A percentile compares a stretch with the other conserved stretches of the same genome.
phyloP scores from a whole-genome alignment of 2,797 vertebrate species.

The Zenarchopterus dispar region DNA sequence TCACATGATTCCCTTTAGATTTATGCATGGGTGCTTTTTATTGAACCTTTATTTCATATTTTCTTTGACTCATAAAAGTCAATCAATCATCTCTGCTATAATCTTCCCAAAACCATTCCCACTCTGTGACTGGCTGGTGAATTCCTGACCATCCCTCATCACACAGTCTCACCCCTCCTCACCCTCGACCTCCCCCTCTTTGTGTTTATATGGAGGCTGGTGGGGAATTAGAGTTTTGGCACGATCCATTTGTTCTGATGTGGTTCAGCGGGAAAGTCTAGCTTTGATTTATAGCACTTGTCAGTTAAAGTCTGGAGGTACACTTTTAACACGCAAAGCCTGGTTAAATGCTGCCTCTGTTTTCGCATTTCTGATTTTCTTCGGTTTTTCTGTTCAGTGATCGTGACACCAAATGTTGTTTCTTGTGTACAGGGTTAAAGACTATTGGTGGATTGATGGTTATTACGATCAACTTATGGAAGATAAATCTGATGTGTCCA shows the following conservation, averaged over 20 bases:
- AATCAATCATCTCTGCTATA: slow-evolving; percentile 52
- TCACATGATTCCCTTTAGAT: slow-evolving; percentile 2
- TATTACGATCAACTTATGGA: too few species aligned
- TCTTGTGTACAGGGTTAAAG: too few species aligned
- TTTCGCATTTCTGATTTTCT: slow-evolving; percentile 21
- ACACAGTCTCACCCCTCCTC: slow-evolving; percentile 18
- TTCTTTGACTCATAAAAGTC: slow-evolving; percentile 33
- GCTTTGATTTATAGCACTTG: slow-evolving; percentile 73
- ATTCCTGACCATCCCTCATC: slow-evolving; percentile 65
- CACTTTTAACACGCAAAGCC: slow-evolving; percentile 31
- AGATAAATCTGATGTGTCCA: too few species aligned
- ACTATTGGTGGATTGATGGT: too few species aligned
- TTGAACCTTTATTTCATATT: slow-evolving; percentile 12
- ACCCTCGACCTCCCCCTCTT: slow-evolving; percentile 26
- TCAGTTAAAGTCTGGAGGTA: slow-evolving; percentile 56
- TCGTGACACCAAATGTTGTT: background rate
- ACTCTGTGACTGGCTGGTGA: slow-evolving; percentile 26
- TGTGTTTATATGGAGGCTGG: slow-evolving; percentile 71
- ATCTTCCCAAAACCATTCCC: slow-evolving; percentile 22
- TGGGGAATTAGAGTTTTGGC: slow-evolving; percentile 68
- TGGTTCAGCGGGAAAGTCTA: slow-evolving; percentile 70
- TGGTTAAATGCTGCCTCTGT: slow-evolving; percentile 5
- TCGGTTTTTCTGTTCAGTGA: slow-evolving; percentile 4
- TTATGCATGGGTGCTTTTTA: slow-evolving; percentile 1
- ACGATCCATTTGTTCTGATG: slow-evolving; percentile 66